Base-by-base conservation (phyloP, 2,888 invertebrate species). In the Diploptera punctata region DNA sequence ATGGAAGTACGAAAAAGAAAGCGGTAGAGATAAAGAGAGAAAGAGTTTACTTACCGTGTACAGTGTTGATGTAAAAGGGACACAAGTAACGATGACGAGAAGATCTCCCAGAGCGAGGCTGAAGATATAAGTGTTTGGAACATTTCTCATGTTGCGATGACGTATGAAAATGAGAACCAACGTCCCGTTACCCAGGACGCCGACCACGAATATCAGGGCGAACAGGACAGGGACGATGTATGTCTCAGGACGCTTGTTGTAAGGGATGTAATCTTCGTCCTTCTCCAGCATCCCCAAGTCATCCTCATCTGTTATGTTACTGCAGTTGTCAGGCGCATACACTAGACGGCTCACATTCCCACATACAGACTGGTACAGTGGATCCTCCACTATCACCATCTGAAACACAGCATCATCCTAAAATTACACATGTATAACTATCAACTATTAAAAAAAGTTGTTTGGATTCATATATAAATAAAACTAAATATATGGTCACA, bases 61-160 rank as follows among this genome's bases (percentile, higher is more conserved):
- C 70, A 94, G 87, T 19, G 91, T 89, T 24, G 93, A 92, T 1
- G 93, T 93, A 81, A 95, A 93, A 0, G 95, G 95, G 47, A 95
- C 94, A 78, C 93, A 92, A 74, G 92, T 91, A 47, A 94, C 82
- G 73, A 96, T 93, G 7, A 96, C 91, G 72, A 93, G 80, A n/a
- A 96, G 86, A 82, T 96, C 96, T 0, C 95, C 95, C 9, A 94
- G 81, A 0, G 95, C 94, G 76, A 96, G 81, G 0, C 93, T 94
- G 75, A 93, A 87, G 75, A 94, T 92, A 81, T 94, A 94, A 86
- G 92, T 93, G 78, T 95, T 95, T 1, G 95, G 94, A 0, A 93
- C 92, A 81, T 93, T 95, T 74, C 94, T 86, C 93, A 95, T 93
- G 31, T 90, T 90, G 76, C 91, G 87, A 80, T 95, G 93, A 47